These are phyloP conservation scores for Parnassius glacialis DNA, from an alignment of 2,888 invertebrate species.

Conservation along the genomic window DNA sequence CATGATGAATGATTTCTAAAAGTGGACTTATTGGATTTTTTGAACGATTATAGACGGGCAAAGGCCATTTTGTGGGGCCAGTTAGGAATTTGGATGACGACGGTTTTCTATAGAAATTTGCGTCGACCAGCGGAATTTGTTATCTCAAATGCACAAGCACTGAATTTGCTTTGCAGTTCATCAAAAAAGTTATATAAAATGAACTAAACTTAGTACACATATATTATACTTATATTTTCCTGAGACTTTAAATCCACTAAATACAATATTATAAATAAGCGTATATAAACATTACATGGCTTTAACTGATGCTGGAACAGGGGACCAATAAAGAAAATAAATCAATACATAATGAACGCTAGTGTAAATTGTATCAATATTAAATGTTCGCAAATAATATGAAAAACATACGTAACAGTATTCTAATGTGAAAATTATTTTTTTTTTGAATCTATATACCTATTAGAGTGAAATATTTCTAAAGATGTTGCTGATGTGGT, in stretches of 20 bases:
- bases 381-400: too few species aligned
- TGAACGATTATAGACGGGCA: neutral
- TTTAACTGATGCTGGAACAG: neutral
- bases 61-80: neutral
- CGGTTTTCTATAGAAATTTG: constrained; percentile 9
- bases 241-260: neutral
- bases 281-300: neutral
- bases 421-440: too few species aligned
- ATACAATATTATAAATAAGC: neutral
- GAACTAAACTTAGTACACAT: too few species aligned
- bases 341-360: too few species aligned
- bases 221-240: neutral
- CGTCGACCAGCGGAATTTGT: neutral
- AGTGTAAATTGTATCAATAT: too few species aligned
- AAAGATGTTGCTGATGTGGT: too few species aligned
- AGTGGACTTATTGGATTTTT: neutral
- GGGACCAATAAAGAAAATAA: neutral
- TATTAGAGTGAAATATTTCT: too few species aligned
- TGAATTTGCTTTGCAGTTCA: too few species aligned
- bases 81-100: constrained; percentile 4
- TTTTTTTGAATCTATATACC: too few species aligned
- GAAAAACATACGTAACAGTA: too few species aligned
- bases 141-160: neutral
- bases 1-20: constrained; percentile 15
- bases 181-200: too few species aligned